These are phyloP conservation scores for Sebastes oblongus DNA, from an alignment of 2,797 vertebrate species.

Conservation along the genomic window DNA sequence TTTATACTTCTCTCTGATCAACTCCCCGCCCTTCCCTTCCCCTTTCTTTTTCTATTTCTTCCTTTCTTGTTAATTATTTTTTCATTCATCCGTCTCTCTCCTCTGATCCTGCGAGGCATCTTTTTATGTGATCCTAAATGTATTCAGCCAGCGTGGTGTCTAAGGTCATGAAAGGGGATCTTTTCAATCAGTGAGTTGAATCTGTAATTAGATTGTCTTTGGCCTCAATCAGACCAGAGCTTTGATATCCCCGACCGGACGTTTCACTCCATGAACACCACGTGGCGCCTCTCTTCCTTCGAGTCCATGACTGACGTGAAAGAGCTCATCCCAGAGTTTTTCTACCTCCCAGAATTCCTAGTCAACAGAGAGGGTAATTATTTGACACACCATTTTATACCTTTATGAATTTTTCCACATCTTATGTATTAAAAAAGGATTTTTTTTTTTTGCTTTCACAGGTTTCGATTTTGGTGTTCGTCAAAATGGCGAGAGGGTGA, in stretches of 20 bases:
- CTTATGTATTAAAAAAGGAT: not conserved
- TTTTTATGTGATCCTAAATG: slow-evolving; percentile 65
- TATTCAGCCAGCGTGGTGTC: slow-evolving; percentile 61
- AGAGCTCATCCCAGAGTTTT: slow-evolving; percentile 98
- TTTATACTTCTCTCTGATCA: slow-evolving; percentile 48
- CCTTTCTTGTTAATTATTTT: slow-evolving; percentile 44
- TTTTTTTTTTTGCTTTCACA: slow-evolving; percentile 46
- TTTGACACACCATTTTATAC: not conserved
- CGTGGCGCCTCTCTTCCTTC: slow-evolving; percentile 97
- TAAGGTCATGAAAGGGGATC: slow-evolving; percentile 68
- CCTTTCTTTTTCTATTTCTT: slow-evolving; percentile 3
- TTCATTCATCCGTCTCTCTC: slow-evolving; percentile 38
- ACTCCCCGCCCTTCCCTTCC: not conserved
- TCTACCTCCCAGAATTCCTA: slow-evolving; percentile 97
- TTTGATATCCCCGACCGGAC: slow-evolving; percentile 99
- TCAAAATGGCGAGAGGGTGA: slow-evolving; percentile 96
- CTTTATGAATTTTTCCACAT: not conserved
- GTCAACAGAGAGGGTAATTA: slow-evolving; percentile 96
- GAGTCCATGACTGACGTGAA: slow-evolving; percentile 99
- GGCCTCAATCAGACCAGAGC: slow-evolving; percentile 91
- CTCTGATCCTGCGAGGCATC: slow-evolving; percentile 64
- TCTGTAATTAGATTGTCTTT: slow-evolving; percentile 73
- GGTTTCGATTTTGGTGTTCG: slow-evolving; percentile 99
- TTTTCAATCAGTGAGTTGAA: slow-evolving; percentile 67
- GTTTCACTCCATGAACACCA: slow-evolving; percentile 99